phyloP scores from a whole-genome alignment of 2,888 invertebrate species.

The Barypeithes pellucidus region DNA sequence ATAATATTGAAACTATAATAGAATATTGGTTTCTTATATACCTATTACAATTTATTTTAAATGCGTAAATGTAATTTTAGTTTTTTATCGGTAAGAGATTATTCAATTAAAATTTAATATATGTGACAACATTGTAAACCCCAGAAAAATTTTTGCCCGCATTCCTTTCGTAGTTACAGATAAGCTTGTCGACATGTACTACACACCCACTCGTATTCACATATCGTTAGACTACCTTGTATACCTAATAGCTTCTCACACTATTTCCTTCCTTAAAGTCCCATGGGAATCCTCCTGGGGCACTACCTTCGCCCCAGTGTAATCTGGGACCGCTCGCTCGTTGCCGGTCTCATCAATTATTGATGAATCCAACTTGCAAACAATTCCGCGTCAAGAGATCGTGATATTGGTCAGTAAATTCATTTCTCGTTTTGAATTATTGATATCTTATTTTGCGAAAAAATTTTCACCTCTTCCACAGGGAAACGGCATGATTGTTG shows the following conservation, averaged over 20 bases:
- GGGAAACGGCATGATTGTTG: background rate
- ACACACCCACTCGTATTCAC: too few relatives aligned
- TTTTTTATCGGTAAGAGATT: too few relatives aligned
- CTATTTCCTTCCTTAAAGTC: slow-evolving; percentile 40
- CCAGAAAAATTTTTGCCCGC: too few relatives aligned
- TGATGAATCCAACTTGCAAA: slow-evolving; percentile 53
- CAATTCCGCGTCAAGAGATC: slow-evolving; percentile 54
- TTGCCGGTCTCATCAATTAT: slow-evolving; percentile 52
- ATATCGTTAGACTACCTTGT: slow-evolving; percentile 19
- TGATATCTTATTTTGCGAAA: slow-evolving; percentile 47
- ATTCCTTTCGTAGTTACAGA: too few relatives aligned
- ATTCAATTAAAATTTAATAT: too few relatives aligned
- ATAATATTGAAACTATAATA: too few relatives aligned
- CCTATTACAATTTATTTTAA: too few relatives aligned
- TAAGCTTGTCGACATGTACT: too few relatives aligned
- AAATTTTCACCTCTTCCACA: background rate
- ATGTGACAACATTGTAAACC: too few relatives aligned
- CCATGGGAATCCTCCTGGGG: slow-evolving; percentile 14
- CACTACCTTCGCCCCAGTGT: slow-evolving; percentile 31
- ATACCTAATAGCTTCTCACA: slow-evolving; percentile 30
- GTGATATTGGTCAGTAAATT: slow-evolving; percentile 60
- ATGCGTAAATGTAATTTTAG: too few relatives aligned
- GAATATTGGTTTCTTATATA: too few relatives aligned
- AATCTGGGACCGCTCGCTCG: slow-evolving; percentile 48
- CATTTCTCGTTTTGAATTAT: slow-evolving; percentile 57